phyloP scores from a whole-genome alignment of 2,113 vertebrate species.

The Sminthopsis crassicaudata region DNA sequence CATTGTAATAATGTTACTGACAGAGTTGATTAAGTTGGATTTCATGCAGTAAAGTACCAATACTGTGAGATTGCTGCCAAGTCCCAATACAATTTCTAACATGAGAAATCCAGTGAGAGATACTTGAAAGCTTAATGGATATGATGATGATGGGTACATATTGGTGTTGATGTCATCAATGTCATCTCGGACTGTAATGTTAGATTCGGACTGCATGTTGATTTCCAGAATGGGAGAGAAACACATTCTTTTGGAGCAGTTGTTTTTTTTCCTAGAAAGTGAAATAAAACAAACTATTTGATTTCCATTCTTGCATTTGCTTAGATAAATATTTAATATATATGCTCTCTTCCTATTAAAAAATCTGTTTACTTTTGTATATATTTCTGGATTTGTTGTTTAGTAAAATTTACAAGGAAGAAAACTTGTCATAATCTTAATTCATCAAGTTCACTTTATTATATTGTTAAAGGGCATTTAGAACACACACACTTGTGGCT shows the following conservation, averaged over 20 bases:
- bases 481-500: background rate
- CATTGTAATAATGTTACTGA: slow-evolving; percentile 99
- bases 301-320: slow-evolving; percentile 65
- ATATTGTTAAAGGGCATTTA: slow-evolving; percentile 48
- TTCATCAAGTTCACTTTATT: slow-evolving; percentile 40
- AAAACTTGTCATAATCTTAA: slow-evolving; percentile 51
- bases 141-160: slow-evolving; percentile 92
- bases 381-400: slow-evolving; percentile 68
- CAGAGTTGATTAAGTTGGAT: slow-evolving; percentile 99
- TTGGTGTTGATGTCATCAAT: slow-evolving; percentile 91
- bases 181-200: slow-evolving; percentile 97
- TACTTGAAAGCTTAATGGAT: slow-evolving; percentile 96
- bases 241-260: slow-evolving; percentile 95
- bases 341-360: slow-evolving; percentile 63
- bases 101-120: slow-evolving; percentile 97
- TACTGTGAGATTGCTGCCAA: slow-evolving; percentile 99
- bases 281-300: slow-evolving; percentile 84
- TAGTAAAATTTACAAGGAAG: slow-evolving; percentile 45
- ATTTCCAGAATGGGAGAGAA: slow-evolving; percentile 90
- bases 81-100: slow-evolving; percentile 97
- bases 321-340: slow-evolving; percentile 50
- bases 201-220: slow-evolving; percentile 96
- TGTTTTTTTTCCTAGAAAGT: slow-evolving; percentile 85
- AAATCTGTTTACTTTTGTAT: slow-evolving; percentile 51
- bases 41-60: slow-evolving; percentile 99